phyloP scores from a whole-genome alignment of 2,113 vertebrate species.

The Scomber japonicus region DNA sequence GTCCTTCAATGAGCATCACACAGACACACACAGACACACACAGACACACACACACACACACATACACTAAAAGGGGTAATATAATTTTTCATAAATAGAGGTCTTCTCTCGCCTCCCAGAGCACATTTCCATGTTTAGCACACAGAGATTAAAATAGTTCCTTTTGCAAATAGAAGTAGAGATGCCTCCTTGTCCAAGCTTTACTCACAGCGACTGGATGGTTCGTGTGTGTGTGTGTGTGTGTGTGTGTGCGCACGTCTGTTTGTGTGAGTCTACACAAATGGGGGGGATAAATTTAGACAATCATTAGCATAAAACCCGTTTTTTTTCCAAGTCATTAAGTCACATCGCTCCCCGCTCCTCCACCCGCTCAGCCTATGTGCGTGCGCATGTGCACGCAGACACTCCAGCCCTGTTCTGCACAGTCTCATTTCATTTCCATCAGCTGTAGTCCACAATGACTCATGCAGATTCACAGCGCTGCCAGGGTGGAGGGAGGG shows the following conservation, averaged over 20 bases:
- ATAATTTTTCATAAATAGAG: constrained; percentile 33
- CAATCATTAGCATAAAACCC: constrained; percentile 69
- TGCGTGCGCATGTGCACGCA: neutral
- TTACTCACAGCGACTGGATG: constrained; percentile 21
- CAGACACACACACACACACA: neutral
- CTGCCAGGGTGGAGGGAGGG: constrained; percentile 10
- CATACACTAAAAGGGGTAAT: neutral
- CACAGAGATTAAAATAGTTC: constrained; percentile 45
- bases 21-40: neutral
- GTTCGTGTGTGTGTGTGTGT: constrained; percentile 26
- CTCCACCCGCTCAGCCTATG: constrained; percentile 10
- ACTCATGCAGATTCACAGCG: constrained; percentile 43
- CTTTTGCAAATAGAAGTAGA: constrained; percentile 19
- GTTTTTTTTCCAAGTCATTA: constrained; percentile 62
- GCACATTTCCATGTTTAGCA: constrained; percentile 25
- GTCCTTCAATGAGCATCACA: constrained; percentile 1
- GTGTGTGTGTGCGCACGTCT: constrained; percentile 1
- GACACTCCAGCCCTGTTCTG: constrained; percentile 26
- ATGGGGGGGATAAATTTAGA: constrained; percentile 65
- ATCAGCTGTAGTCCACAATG: constrained; percentile 58
- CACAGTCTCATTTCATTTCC: constrained; percentile 54
- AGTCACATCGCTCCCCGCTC: constrained; percentile 26
- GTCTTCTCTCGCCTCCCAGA: constrained; percentile 1
- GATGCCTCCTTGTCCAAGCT: neutral
- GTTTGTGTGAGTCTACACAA: constrained; percentile 38